Base-by-base conservation (phyloP, 2,888 invertebrate genomes). In the Papilio gigon region DNA sequence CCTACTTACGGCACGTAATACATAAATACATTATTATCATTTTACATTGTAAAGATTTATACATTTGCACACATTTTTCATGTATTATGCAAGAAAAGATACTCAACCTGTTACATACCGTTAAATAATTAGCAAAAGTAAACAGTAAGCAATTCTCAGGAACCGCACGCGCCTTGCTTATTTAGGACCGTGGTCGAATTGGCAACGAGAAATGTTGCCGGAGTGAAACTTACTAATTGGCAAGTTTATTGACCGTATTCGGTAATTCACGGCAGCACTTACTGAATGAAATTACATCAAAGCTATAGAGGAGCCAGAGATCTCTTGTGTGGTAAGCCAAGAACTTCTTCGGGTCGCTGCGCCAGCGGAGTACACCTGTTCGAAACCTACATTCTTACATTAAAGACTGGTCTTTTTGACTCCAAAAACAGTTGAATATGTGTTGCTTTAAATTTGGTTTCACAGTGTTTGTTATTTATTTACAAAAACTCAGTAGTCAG, bases 171-270 rank as follows among this genome's bases (percentile, higher is more conserved):
- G 72, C 70, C 37, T 62, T 88, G 88, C 90, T 89, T 89, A 78
- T 80, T 89, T 90, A 90, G 90, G 90, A 85, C 86, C 84, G 86
- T 87, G 84, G 87, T 87, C 86, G 82, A 87, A 88, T 89, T 87
- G 85, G 89, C 85, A 85, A 84, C 76, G 80, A 83, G 84, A 84
- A n/a, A 85, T 81, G 81, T 86, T 84, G 84, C 80, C 80, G 78
- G 74, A 76, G 74, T 74, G 75, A 79, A 82, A 82, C 83, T 80
- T 80, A 80, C 78, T 77, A 85, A 88, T 87, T 87, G 85, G 82
- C 79, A 83, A 86, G 84, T 84, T 56, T 56, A 56, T 30, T 17
- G 17, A 56, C 80, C 80, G 80, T 67, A 77, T 80, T 73, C 74
- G 73, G 73, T 70, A 74, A 73, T 56, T 56, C 9, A 30, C 4